phyloP scores from a whole-genome alignment of 1,140 invertebrate species.

The Pseudomyrmex dendroicus region DNA sequence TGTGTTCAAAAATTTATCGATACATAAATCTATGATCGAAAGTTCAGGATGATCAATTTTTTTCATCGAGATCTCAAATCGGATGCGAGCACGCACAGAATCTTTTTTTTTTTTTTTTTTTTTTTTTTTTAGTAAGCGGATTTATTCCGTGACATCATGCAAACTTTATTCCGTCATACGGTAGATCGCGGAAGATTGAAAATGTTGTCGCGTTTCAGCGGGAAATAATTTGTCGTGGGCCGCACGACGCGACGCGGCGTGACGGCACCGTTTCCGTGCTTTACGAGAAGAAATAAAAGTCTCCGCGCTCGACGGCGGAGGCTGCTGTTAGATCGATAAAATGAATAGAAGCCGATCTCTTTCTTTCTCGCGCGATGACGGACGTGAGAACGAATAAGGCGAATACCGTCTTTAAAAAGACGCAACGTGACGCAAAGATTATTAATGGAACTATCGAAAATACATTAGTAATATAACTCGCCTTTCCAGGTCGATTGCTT shows the following conservation, averaged over 20 bases:
- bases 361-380: constrained; percentile 14
- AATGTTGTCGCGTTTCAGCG: constrained; percentile 52
- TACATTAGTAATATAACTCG: too few relatives aligned
- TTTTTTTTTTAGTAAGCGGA: neutral
- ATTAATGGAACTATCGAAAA: neutral
- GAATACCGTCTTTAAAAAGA: neutral
- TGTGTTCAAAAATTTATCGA: too few relatives aligned
- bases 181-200: constrained; percentile 42
- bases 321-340: constrained; percentile 55
- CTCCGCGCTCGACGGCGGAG: constrained; percentile 8
- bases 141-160: constrained; percentile 39
- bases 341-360: constrained; percentile 41
- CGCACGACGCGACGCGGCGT: neutral
- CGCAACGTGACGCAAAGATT: neutral
- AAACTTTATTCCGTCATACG: constrained; percentile 43
- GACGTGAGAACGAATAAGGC: constrained; percentile 12
- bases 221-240: constrained; percentile 50
- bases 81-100: neutral
- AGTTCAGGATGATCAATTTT: neutral
- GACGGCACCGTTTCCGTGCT: constrained; percentile 24
- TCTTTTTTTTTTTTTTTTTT: neutral
- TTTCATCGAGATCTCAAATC: neutral
- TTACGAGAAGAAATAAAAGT: constrained; percentile 50
- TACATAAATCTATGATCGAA: neutral
- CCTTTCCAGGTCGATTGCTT: neutral